Base-by-base conservation (phyloP, 1,140 invertebrate species). In the Bombus waltoni region DNA sequence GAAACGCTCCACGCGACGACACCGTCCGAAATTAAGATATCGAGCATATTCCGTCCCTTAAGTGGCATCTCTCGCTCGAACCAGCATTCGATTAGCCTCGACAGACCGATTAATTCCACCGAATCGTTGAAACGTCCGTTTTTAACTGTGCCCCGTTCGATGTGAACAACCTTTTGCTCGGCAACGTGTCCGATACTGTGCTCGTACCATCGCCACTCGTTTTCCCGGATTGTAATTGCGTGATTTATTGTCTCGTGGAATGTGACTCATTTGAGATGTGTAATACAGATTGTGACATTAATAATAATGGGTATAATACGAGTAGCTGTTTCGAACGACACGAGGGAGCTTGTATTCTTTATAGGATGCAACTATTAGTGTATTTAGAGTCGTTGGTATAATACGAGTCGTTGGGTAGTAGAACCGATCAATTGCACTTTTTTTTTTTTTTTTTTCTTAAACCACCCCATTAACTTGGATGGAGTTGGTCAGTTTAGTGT, bases 21-120 rank as follows among this genome's bases (percentile, higher is more conserved):
- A 68, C 32, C n/a, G 59, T 47, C 62, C 66, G 71, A 66, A 88
- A 90, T 90, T 90, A 90, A 90, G 86, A 90, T 90, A 88, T 85
- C 86, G 68, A 22, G 32, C 70, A 66, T 81, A 85, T 88, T 81
- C 83, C 32, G 80, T 76, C 71, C 71, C 79, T 72, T 89, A 89
- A 90, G 80, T 87, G 83, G 72, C 81, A n/a, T 79, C 83, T 32
- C 81, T 62, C 81, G 68, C 57, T 70, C 44, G 35, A 53, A 77
- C 73, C 83, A 85, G 66, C 65, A 28, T 79, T 65, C 73, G 76
- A 76, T 90, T 83, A 82, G 78, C n/a, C 75, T 28, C 66, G 62
- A 87, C 81, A 81, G 70, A 35, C 66, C 70, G 82, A 88, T 89
- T 89, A 89, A 90, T 89, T 88, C 66, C 44, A 32, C 4, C 75